Evolutionary conservation across 2,113 vertebrate species (phyloP).

Genomic region (Leptobrachium leishanense): DNA sequence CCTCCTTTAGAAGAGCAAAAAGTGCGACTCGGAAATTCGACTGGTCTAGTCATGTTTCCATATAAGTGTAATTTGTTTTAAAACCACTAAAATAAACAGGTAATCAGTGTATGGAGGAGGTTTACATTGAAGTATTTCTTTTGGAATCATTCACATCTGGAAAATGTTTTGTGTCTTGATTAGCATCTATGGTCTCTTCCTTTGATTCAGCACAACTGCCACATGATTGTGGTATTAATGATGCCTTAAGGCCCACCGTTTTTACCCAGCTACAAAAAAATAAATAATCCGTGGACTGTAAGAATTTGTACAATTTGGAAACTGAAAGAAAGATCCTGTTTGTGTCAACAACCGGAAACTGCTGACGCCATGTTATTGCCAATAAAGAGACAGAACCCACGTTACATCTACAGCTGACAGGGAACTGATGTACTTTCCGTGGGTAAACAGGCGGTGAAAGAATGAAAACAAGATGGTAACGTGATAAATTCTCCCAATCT

Average conservation of each 20-base stretch:
- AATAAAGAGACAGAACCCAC: conserved; percentile 9
- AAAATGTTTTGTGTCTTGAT: conserved; percentile 4
- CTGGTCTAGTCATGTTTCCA: neutral
- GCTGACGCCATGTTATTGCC: conserved; percentile 14
- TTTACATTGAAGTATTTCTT: conserved; percentile 10
- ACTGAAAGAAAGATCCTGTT: conserved; percentile 5
- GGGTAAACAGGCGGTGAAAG: conserved; percentile 32
- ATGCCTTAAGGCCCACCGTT: neutral
- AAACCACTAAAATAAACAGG: conserved; percentile 7
- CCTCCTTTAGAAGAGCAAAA: neutral
- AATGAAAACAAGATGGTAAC: conserved; percentile 41
- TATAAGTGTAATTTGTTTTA: neutral
- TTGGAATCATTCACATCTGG: neutral
- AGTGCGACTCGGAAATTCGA: neutral
- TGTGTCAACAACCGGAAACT: conserved; percentile 1
- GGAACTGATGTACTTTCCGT: conserved; percentile 6
- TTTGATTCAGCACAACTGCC: neutral
- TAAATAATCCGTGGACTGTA: neutral
- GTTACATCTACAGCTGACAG: conserved; percentile 6
- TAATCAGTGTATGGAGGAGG: conserved; percentile 2
- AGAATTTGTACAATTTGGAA: conserved; percentile 3
- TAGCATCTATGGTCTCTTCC: neutral
- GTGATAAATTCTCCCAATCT: conserved; percentile 16
- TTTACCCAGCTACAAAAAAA: neutral
- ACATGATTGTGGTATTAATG: neutral